phyloP scores from a whole-genome alignment of 1,140 invertebrate species.

The Cyclargus thomasi region DNA sequence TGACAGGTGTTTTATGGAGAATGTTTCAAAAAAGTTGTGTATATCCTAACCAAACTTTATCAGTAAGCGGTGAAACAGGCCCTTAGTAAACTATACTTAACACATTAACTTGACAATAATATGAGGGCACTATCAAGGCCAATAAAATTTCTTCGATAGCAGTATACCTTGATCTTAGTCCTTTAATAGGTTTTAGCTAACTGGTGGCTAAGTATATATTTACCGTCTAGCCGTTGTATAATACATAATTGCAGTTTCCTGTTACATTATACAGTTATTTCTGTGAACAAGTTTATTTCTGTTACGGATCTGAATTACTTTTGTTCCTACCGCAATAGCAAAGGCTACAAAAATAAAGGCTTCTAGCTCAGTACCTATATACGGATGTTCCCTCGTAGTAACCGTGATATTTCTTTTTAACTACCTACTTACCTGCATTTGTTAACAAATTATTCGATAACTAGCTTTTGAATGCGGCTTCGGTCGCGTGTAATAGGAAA shows the following conservation, averaged over 20 bases:
- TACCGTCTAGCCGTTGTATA: background rate
- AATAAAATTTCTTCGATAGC: background rate
- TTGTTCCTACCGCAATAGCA: background rate
- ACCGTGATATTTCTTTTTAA: too few species aligned
- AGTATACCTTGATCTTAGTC: constrained; percentile 6
- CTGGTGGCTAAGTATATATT: background rate
- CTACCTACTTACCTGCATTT: too few species aligned
- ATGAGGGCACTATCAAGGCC: background rate
- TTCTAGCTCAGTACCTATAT: too few species aligned
- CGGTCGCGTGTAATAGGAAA: too few species aligned
- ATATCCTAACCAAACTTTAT: too few species aligned
- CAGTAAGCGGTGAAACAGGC: too few species aligned
- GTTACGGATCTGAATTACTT: background rate
- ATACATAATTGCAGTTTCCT: background rate
- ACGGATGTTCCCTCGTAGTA: too few species aligned
- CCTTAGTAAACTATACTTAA: background rate
- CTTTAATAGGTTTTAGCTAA: background rate
- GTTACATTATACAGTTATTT: background rate
- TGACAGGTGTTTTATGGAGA: too few species aligned
- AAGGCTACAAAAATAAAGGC: too few species aligned
- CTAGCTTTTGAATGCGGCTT: too few species aligned
- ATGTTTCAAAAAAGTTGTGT: too few species aligned
- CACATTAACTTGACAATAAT: background rate
- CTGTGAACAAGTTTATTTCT: background rate
- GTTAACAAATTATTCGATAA: too few species aligned